These are phyloP conservation scores for Malurus leucopterus DNA, from an alignment of 2,797 vertebrate species.

Conservation along the genomic window DNA sequence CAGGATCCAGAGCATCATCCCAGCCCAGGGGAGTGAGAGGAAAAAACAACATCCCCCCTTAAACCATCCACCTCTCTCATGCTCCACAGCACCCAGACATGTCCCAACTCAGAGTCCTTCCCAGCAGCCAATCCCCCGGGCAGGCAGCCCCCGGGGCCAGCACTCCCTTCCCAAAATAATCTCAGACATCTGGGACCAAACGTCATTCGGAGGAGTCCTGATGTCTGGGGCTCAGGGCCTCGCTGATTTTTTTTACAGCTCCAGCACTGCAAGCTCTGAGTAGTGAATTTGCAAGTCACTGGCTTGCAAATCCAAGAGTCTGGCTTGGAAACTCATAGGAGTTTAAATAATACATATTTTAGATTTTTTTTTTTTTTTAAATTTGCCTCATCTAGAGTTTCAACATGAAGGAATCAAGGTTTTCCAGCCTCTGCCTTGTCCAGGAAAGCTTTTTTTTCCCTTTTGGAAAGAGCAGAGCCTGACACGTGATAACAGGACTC, in stretches of 20 bases:
- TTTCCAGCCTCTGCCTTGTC: background rate
- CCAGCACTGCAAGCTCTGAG: background rate
- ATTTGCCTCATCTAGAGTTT: background rate
- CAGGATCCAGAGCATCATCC: background rate
- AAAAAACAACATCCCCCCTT: background rate
- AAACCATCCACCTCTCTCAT: background rate
- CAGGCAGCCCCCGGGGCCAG: background rate
- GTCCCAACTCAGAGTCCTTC: background rate
- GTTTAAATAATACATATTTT: background rate
- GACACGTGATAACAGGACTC: background rate
- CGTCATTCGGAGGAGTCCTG: background rate
- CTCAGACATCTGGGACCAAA: conserved; percentile 20
- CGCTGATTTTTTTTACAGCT: background rate
- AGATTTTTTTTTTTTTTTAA: background rate
- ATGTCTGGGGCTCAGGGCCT: background rate
- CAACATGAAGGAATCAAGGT: background rate
- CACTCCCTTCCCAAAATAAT: conserved; percentile 19
- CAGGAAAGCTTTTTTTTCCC: background rate
- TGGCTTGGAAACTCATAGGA: background rate
- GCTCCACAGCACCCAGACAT: background rate
- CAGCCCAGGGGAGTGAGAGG: background rate
- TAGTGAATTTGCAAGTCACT: background rate
- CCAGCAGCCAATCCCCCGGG: background rate
- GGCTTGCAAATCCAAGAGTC: background rate
- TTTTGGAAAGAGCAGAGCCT: background rate